phyloP scores from a whole-genome alignment of 37 sponge, comb jelly and placozoan species.

The Chondrilla cf. caribensis region DNA sequence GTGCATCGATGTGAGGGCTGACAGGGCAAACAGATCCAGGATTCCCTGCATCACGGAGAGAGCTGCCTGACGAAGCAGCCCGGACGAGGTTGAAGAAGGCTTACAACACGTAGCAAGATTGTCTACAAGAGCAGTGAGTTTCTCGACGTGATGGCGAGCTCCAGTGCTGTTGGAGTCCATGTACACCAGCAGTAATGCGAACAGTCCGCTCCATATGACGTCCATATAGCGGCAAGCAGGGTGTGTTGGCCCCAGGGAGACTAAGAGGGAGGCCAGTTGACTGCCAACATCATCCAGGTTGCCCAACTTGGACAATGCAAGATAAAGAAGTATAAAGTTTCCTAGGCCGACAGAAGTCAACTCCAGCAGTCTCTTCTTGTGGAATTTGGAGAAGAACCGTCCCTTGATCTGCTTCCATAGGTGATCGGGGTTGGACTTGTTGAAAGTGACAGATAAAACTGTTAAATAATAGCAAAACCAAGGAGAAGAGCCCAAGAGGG shows the following conservation, averaged over 20 bases:
- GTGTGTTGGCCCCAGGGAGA: slow-evolving; percentile 10
- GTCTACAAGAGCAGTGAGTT: neutral
- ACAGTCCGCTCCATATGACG: neutral
- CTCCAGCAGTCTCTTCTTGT: slow-evolving; percentile 18
- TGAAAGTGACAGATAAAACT: neutral
- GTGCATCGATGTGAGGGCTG: neutral
- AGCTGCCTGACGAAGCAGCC: neutral
- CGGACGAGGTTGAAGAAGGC: neutral
- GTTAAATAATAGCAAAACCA: slow-evolving; percentile 2
- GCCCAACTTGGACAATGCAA: slow-evolving; percentile 13
- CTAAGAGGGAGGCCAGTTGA: neutral
- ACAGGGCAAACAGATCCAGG: neutral
- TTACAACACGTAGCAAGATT: neutral
- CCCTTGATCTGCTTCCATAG: slow-evolving; percentile 16
- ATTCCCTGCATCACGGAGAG: neutral
- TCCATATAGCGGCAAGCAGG: neutral
- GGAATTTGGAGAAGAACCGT: slow-evolving; percentile 27
- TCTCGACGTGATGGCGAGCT: neutral
- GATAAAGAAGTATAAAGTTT: slow-evolving; percentile 14
- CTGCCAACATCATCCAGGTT: slow-evolving; percentile 11
- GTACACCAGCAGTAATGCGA: neutral
- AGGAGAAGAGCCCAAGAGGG: too few species aligned
- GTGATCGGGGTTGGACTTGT: neutral
- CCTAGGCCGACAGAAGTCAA: slow-evolving; percentile 10
- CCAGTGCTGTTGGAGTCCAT: too few species aligned